Base-by-base conservation (phyloP, 2,888 invertebrate genomes). In the Pardosa pseudoannulata region DNA sequence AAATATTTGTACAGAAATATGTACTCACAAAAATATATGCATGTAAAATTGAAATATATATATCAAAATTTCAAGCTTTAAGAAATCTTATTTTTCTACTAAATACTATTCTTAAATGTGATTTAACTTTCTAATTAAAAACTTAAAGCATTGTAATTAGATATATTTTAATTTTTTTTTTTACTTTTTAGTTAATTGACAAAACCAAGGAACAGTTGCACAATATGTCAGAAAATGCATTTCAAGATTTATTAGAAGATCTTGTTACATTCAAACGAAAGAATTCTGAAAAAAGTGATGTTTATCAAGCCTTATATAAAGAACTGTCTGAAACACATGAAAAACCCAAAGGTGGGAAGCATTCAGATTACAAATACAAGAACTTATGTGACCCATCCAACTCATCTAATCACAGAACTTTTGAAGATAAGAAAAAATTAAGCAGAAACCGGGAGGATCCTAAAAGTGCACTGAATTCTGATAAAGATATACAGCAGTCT, bases 401-500 rank as follows among this genome's bases (percentile, higher is more conserved):
- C 27, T 39, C 41, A 29, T 74, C 65, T 50, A 64, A 41, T 28
- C 70, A 70, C 23, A 36, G 68, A 70, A 79, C 85, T 68, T 65
- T 28, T 46, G 79, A 79, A 16, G 46, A 28, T 28, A 65, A 64
- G 19, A 81, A 74, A 65, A 82, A 71, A 41, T 56, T 71, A 23
- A 16, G 36, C 16, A 75, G 46, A 46, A 82, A 71, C 27, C 71
- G 56, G 70, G 76, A 76, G 7, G 78, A 83, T 23, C 36, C 65
- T 36, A 83, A 78, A 78, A 72, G 29, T 72, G 65, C 23, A 23
- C 46, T 64, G 23, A 74, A 64, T 64, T 56, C 56, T 56, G 23
- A 56, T 23, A 87, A 80, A 32, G 65, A 29, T 32, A 62, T 73
- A 16, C 70, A 78, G 6, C 88, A 83, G 64, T 83, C 88, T 1